A percentile compares a stretch with the other conserved stretches of the same genome.
Evolutionary conservation across 2,888 invertebrate species (phyloP).

Genomic region (Dugesia japonica): DNA sequence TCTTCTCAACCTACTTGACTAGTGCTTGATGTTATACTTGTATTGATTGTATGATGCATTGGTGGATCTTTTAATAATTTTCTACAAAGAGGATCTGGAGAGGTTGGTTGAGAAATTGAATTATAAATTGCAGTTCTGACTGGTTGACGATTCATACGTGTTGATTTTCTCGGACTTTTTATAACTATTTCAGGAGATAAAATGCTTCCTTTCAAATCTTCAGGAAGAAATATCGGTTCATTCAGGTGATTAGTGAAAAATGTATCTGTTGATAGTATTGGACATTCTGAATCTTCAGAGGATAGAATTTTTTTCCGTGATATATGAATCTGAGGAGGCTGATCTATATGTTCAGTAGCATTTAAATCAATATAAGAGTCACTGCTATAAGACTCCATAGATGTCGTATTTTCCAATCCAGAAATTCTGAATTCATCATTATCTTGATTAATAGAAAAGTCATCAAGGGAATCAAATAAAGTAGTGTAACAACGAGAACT

Average conservation of each 20-base stretch:
- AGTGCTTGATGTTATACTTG: background rate
- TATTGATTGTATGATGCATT: background rate
- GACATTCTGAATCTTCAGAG: background rate
- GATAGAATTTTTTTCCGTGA: background rate
- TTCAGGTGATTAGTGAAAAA: background rate
- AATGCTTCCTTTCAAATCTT: constrained; percentile 9
- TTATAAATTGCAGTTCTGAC: background rate
- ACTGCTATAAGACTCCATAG: background rate
- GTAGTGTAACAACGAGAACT: constrained; percentile 6
- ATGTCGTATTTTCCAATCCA: background rate
- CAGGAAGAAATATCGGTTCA: constrained; percentile 2
- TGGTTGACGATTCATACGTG: background rate
- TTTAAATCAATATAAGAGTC: background rate
- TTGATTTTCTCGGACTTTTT: background rate
- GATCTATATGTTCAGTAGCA: background rate
- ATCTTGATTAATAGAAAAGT: constrained; percentile 5
- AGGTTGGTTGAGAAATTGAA: background rate
- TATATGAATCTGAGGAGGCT: background rate
- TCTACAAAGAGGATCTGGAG: constrained; percentile 1
- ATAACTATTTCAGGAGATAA: background rate
- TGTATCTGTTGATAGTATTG: background rate
- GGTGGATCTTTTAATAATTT: background rate
- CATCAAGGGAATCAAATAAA: constrained; percentile 1
- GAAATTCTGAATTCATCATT: background rate
- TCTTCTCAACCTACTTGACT: background rate